Percentiles rank a stretch among this genome's conserved stretches.
phyloP scores from a whole-genome alignment of 2,888 invertebrate genomes.

The Rotaria macrura region DNA sequence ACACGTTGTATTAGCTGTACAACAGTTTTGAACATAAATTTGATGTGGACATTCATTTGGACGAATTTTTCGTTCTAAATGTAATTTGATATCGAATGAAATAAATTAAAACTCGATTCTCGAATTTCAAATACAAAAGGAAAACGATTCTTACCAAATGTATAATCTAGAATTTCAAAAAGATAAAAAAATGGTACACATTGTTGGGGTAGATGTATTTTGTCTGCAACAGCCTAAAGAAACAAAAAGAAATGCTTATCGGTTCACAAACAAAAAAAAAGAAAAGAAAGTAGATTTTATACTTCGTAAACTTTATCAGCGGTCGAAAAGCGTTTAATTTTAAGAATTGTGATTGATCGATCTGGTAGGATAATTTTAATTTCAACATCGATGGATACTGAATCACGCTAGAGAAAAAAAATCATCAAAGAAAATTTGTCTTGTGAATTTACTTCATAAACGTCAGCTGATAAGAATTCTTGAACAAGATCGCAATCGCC shows the following conservation, averaged over 20 bases:
- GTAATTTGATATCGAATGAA: not conserved
- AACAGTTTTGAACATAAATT: conserved; percentile 95
- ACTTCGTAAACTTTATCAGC: conserved; percentile 74
- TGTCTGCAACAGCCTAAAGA: conserved; percentile 65
- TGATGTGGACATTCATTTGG: conserved; percentile 89
- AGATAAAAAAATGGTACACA: conserved; percentile 81
- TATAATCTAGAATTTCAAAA: conserved; percentile 91
- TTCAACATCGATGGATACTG: conserved; percentile 55
- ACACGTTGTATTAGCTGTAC: conserved; percentile 89
- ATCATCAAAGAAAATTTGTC: too few species aligned
- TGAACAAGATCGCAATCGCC: conserved; percentile 93
- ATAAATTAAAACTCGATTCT: conserved; percentile 9
- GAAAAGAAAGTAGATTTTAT: conserved; percentile 26
- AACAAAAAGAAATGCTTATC: too few species aligned
- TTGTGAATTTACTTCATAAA: not conserved
- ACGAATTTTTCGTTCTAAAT: conserved; percentile 75
- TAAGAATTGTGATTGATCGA: conserved; percentile 73
- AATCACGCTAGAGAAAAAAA: conserved; percentile 34
- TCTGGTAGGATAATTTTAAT: conserved; percentile 73
- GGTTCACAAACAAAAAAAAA: too few species aligned
- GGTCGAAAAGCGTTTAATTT: conserved; percentile 73
- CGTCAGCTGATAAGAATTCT: conserved; percentile 65
- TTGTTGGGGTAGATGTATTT: conserved; percentile 68
- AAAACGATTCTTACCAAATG: conserved; percentile 64
- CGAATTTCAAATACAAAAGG: not conserved